Evolutionary conservation across 2,113 vertebrate genomes (phyloP).

Genomic region (Odocoileus virginianus): DNA sequence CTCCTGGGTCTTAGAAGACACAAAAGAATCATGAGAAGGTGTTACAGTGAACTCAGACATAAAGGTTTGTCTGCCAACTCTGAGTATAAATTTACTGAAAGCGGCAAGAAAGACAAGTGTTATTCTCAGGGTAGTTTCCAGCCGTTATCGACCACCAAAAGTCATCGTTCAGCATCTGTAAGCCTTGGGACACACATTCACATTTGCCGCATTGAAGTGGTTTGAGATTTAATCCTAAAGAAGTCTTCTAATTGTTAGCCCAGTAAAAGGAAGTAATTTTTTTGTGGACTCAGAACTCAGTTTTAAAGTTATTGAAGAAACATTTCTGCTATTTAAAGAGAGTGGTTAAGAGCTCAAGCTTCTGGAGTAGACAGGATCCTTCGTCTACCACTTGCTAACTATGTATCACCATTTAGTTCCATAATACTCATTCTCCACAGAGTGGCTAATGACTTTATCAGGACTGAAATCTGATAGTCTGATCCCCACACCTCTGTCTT

Average conservation of each 20-base stretch:
- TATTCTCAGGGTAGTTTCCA: background rate
- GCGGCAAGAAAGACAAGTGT: background rate
- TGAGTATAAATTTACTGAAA: constrained; percentile 28
- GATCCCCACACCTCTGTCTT: background rate
- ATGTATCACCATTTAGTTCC: background rate
- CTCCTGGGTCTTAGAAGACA: background rate
- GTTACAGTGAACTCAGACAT: background rate
- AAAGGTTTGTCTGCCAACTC: background rate
- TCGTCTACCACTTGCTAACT: background rate
- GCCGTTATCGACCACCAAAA: background rate
- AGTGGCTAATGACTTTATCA: background rate
- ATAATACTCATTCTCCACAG: background rate
- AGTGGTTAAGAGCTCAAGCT: background rate
- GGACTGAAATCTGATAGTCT: background rate
- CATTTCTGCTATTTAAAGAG: background rate
- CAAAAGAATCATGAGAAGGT: background rate
- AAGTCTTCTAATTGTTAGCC: background rate
- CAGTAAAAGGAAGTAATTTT: background rate
- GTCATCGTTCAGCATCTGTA: background rate
- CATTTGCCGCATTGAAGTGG: background rate
- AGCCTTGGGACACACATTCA: background rate
- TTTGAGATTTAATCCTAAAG: constrained; percentile 30
- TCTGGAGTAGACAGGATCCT: background rate
- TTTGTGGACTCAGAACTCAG: background rate
- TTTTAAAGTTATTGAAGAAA: background rate